Percentiles rank a stretch among this genome's conserved stretches.
phyloP scores from a whole-genome alignment of 1,140 invertebrate genomes.

The Lepidurus arcticus region DNA sequence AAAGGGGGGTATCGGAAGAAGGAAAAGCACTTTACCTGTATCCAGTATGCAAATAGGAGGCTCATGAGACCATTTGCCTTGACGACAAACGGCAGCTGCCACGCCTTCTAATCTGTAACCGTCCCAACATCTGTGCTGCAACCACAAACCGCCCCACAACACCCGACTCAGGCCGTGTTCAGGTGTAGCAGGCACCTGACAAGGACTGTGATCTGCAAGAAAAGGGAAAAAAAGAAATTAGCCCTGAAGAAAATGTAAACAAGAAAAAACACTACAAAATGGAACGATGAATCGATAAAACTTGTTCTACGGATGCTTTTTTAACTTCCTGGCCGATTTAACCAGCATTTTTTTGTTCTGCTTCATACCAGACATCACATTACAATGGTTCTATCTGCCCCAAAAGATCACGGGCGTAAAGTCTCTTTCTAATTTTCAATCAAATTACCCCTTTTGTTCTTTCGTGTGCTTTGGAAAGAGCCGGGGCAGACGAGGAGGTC shows the following conservation, averaged over 20 bases:
- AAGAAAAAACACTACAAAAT: background rate
- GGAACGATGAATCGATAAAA: slow-evolving; percentile 15
- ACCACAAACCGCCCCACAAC: slow-evolving; percentile 30
- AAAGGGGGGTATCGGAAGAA: background rate
- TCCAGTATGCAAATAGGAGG: slow-evolving; percentile 28
- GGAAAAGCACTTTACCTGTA: background rate
- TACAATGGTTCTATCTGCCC: background rate
- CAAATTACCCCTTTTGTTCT: background rate
- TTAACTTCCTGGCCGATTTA: too few species aligned
- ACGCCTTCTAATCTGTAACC: slow-evolving; percentile 31
- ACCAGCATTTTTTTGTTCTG: too few species aligned
- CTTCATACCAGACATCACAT: background rate
- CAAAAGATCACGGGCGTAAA: background rate
- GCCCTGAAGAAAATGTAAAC: background rate
- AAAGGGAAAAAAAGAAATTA: background rate
- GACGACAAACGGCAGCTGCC: slow-evolving; percentile 31
- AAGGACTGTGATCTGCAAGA: background rate
- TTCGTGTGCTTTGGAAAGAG: background rate
- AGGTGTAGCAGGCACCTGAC: slow-evolving; percentile 25
- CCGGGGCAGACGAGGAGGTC: background rate
- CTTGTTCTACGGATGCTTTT: background rate
- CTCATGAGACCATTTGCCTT: slow-evolving; percentile 33
- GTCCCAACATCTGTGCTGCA: slow-evolving; percentile 31
- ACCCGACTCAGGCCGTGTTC: slow-evolving; percentile 32
- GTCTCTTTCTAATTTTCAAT: background rate